Evolutionary conservation across 2,888 invertebrate genomes (phyloP).

Genomic region (Acanthosoma haemorrhoidale): DNA sequence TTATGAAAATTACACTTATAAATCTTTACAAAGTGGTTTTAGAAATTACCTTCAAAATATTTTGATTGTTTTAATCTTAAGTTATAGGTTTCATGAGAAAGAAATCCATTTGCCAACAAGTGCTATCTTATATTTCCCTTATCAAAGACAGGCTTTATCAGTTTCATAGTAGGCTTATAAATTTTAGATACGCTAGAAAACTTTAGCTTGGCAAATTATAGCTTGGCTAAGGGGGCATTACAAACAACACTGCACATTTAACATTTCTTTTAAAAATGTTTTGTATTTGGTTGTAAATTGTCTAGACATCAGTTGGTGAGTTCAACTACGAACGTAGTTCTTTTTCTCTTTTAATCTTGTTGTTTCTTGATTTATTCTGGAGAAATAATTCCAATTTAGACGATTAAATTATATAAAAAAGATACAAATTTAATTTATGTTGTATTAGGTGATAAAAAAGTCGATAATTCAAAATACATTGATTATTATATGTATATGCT

Average conservation of each 20-base stretch:
- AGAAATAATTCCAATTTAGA: no score
- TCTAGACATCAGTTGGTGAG: not conserved
- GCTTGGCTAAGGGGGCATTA: not conserved
- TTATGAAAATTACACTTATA: no score
- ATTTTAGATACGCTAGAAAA: constrained; percentile 20
- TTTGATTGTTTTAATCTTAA: not conserved
- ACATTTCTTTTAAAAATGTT: not conserved
- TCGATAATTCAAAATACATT: no score
- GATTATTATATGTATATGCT: no score
- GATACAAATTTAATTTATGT: no score
- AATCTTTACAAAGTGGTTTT: no score
- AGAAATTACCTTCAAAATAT: no score
- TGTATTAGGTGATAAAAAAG: no score
- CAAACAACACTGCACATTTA: not conserved
- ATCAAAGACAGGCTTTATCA: constrained; percentile 26
- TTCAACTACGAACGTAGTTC: not conserved
- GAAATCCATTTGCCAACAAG: not conserved
- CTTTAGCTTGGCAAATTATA: no score
- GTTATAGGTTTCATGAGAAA: not conserved
- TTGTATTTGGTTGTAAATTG: constrained; percentile 12
- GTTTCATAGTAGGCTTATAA: not conserved
- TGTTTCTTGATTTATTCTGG: not conserved
- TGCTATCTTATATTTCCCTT: not conserved
- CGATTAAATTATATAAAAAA: no score
- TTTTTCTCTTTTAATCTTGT: not conserved